Evolutionary conservation across 2,888 invertebrate genomes (phyloP).

Genomic region (Sialis fuliginosa): DNA sequence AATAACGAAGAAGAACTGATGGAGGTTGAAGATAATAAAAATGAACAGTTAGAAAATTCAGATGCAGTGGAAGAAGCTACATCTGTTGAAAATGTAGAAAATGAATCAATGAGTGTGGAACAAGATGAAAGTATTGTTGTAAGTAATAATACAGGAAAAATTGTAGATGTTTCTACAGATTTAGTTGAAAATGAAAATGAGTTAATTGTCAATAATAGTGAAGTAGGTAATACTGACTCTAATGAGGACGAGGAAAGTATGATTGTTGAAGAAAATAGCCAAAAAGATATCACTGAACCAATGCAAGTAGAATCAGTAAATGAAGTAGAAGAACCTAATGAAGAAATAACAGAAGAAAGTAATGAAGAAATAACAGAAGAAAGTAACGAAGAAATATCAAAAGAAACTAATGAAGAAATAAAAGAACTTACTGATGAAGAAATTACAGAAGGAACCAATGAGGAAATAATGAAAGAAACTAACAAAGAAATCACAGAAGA

Average conservation of each 20-base stretch:
- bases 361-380: neutral
- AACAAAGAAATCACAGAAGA: slow-evolving; percentile 6
- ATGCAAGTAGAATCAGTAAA: neutral
- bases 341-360: too few relatives aligned
- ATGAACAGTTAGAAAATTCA: neutral
- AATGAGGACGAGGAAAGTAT: neutral
- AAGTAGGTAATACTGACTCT: neutral
- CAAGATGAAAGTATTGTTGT: neutral
- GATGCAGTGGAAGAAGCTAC: neutral
- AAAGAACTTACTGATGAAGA: slow-evolving; percentile 4
- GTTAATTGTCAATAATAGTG: too few relatives aligned
- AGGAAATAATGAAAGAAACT: slow-evolving; percentile 3
- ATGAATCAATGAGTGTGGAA: slow-evolving; percentile 2
- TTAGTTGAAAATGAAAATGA: too few relatives aligned
- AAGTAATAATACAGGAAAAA: neutral
- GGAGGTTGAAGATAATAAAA: slow-evolving; percentile 11
- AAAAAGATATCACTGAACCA: slow-evolving; percentile 2
- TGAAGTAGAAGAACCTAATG: neutral
- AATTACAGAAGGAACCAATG: neutral
- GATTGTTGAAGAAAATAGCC: slow-evolving; percentile 1
- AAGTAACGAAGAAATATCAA: neutral
- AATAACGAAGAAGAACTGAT: slow-evolving; percentile 11
- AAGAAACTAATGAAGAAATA: slow-evolving; percentile 4
- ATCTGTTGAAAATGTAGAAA: neutral
- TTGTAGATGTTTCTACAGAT: neutral